Percentiles rank a stretch among this genome's conserved stretches.
Evolutionary conservation across 2,113 vertebrate species (phyloP).

Genomic region (Bufo gargarizans): DNA sequence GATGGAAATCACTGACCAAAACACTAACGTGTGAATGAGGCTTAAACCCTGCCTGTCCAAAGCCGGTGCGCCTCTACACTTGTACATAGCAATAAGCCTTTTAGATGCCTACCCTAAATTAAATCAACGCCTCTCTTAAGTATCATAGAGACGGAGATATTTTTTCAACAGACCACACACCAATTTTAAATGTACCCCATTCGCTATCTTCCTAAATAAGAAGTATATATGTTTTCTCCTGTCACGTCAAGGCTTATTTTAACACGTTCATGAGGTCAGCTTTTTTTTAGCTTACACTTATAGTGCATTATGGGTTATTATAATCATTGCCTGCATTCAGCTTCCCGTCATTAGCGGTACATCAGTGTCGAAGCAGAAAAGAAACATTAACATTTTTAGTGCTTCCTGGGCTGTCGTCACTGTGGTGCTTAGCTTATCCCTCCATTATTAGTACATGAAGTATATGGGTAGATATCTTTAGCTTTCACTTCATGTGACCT

Average conservation of each 20-base stretch:
- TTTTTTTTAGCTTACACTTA: conserved; percentile 50
- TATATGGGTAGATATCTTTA: conserved; percentile 47
- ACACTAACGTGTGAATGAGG: too few species aligned
- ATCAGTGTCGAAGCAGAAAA: conserved; percentile 42
- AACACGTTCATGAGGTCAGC: conserved; percentile 27
- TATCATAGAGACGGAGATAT: background rate
- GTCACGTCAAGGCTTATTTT: conserved; percentile 40
- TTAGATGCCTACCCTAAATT: background rate
- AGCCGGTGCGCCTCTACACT: too few species aligned
- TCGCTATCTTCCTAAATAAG: conserved; percentile 32
- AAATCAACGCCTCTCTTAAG: background rate
- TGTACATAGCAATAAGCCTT: too few species aligned
- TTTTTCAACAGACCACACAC: background rate
- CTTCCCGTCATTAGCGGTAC: conserved; percentile 42
- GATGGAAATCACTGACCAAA: too few species aligned
- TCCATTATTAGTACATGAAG: conserved; percentile 33
- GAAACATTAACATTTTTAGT: conserved; percentile 50
- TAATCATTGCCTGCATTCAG: conserved; percentile 50
- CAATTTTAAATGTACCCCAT: conserved; percentile 16
- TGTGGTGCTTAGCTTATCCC: conserved; percentile 12
- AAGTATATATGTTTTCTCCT: conserved; percentile 41
- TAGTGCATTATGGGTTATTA: conserved; percentile 50
- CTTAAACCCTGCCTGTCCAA: too few species aligned
- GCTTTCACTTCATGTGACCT: conserved; percentile 31
- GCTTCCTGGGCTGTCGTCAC: conserved; percentile 42